Percentiles rank a stretch among this genome's conserved stretches.
phyloP scores from a whole-genome alignment of 2,888 invertebrate genomes.

The Diplolepis rosae region DNA sequence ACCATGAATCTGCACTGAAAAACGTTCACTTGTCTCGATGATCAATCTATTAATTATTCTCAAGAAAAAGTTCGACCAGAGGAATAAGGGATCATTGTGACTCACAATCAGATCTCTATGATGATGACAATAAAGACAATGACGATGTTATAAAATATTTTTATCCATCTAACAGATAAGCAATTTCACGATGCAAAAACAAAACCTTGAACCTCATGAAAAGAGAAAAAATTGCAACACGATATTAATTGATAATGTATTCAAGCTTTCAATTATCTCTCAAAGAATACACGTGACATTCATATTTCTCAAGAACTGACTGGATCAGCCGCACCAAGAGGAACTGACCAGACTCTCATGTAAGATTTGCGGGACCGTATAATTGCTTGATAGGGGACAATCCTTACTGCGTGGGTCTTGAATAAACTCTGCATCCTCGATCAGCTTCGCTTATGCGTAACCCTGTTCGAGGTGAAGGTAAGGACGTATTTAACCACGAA shows the following conservation, averaged over 20 bases:
- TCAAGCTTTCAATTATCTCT: background rate
- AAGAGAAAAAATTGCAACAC: background rate
- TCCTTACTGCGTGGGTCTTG: constrained; percentile 47
- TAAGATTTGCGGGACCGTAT: constrained; percentile 63
- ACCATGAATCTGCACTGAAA: constrained; percentile 26
- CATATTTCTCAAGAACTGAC: background rate
- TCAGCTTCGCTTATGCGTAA: constrained; percentile 31
- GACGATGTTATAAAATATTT: background rate
- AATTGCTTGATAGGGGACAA: constrained; percentile 63
- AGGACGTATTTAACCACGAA: constrained; percentile 24
- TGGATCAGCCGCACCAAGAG: constrained; percentile 53
- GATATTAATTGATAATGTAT: constrained; percentile 4
- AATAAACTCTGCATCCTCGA: constrained; percentile 56
- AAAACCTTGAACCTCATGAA: background rate
- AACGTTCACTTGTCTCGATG: constrained; percentile 23
- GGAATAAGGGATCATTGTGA: background rate
- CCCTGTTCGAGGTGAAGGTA: constrained; percentile 17
- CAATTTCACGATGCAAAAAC: background rate
- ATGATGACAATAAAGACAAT: background rate
- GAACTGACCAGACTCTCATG: constrained; percentile 58
- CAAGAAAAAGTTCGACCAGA: background rate
- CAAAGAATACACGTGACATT: constrained; percentile 14
- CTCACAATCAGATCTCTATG: background rate
- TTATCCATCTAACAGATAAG: background rate
- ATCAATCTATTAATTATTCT: constrained; percentile 26